These are phyloP conservation scores for Cnemophilus loriae DNA, from an alignment of 2,113 vertebrate species.

Conservation along the genomic window DNA sequence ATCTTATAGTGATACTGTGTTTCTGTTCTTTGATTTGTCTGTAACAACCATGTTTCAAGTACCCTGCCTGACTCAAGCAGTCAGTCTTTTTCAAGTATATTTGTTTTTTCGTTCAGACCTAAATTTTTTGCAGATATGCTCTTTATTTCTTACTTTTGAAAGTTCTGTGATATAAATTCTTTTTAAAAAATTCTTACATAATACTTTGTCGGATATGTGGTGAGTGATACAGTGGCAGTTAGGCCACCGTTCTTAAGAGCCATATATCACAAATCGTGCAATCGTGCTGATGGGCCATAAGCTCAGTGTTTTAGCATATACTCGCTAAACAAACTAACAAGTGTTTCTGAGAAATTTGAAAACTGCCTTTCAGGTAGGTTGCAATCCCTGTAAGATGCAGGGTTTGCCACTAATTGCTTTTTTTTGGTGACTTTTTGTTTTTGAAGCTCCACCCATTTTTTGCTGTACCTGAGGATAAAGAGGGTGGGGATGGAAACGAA, in stretches of 20 bases:
- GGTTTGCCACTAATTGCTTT: not conserved
- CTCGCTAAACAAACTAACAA: not conserved
- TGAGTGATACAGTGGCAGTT: not conserved
- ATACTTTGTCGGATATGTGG: not conserved
- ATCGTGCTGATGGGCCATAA: not conserved
- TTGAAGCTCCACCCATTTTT: not conserved
- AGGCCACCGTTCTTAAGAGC: not conserved
- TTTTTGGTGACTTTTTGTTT: not conserved
- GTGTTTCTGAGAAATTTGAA: not conserved
- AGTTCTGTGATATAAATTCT: not conserved
- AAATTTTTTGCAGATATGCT: not conserved
- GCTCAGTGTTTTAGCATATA: not conserved
- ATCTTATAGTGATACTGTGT: not conserved
- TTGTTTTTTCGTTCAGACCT: not conserved
- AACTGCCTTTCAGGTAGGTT: not conserved
- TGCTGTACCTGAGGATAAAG: not conserved
- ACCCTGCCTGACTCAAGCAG: not conserved
- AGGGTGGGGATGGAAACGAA: fast-evolving
- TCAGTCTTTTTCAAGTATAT: not conserved
- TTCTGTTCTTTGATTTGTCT: not conserved
- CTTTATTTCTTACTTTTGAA: not conserved
- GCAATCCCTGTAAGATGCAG: not conserved
- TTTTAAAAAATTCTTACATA: not conserved
- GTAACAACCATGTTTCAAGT: not conserved
- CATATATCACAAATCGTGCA: not conserved